Evolutionary conservation across 2,888 invertebrate species (phyloP).

Genomic region (Apotomis betuletana): DNA sequence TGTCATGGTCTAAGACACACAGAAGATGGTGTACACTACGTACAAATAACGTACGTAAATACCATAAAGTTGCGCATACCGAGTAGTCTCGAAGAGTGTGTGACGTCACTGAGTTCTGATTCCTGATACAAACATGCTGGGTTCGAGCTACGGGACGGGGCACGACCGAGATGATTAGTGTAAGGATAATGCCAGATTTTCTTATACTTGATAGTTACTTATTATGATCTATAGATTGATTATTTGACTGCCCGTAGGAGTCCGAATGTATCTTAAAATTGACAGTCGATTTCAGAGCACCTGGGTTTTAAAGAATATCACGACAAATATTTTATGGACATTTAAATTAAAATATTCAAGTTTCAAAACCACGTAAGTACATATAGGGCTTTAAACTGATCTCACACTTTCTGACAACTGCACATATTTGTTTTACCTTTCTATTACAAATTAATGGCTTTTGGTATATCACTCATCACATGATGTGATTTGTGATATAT

Average conservation of each 20-base stretch:
- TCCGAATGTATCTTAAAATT: conserved; percentile 18
- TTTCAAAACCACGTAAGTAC: neutral
- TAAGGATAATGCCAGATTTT: neutral
- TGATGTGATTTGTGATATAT: too few relatives aligned
- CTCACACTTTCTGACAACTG: neutral
- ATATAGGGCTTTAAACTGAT: neutral
- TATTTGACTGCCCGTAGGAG: conserved; percentile 11
- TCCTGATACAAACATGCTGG: too few relatives aligned
- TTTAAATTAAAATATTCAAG: conserved; percentile 4
- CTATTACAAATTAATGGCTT: neutral
- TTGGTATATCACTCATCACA: neutral
- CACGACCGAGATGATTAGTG: too few relatives aligned
- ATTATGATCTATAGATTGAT: conserved; percentile 8
- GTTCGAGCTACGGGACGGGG: too few relatives aligned
- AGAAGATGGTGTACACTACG: too few relatives aligned
- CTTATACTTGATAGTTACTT: neutral
- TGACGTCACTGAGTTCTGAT: too few relatives aligned
- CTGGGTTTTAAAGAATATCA: conserved; percentile 24
- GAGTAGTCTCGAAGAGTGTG: too few relatives aligned
- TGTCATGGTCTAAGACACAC: too few relatives aligned
- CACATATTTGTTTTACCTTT: neutral
- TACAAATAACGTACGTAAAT: too few relatives aligned
- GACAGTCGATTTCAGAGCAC: conserved; percentile 27
- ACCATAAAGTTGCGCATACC: too few relatives aligned
- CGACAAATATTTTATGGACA: conserved; percentile 24